A percentile compares a stretch with the other conserved stretches of the same genome.
Conservation (phyloP, 2,888 invertebrate genomes). For the Amphipoea oculea region DNA sequence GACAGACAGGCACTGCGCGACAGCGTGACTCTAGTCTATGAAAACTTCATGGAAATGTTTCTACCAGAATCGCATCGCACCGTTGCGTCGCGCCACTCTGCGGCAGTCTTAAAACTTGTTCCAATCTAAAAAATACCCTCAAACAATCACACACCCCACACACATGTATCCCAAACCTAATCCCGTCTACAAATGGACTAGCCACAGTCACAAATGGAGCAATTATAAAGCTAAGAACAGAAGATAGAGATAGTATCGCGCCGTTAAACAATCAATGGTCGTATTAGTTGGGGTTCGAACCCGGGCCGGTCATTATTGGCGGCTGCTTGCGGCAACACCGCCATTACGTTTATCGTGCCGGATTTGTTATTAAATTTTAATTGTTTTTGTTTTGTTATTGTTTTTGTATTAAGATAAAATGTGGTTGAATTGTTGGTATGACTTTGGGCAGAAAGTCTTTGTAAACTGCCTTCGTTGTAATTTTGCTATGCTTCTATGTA, state of each 20-base stretch:
- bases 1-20: neutral
- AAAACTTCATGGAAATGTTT: neutral
- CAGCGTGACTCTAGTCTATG: neutral
- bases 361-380: constrained; percentile 53
- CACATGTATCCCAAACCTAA: constrained; percentile 17
- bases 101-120: neutral
- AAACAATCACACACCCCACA: neutral
- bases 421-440: neutral
- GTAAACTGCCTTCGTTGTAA: neutral
- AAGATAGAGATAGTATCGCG: constrained; percentile 60
- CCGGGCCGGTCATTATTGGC: constrained; percentile 65
- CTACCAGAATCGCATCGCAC: neutral
- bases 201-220: constrained; percentile 65
- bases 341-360: constrained; percentile 45
- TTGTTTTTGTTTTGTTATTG: constrained; percentile 9
- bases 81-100: neutral
- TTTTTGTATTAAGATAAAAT: neutral
- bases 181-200: constrained; percentile 57
- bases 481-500: neutral
- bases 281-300: constrained; percentile 70
- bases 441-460: neutral
- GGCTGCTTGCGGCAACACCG: constrained; percentile 59
- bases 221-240: constrained; percentile 66
- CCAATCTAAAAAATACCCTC: constrained; percentile 8
- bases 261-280: constrained; percentile 64